These are phyloP conservation scores for Peucedramus taeniatus DNA, from an alignment of 2,113 vertebrate species.

Conservation along the genomic window DNA sequence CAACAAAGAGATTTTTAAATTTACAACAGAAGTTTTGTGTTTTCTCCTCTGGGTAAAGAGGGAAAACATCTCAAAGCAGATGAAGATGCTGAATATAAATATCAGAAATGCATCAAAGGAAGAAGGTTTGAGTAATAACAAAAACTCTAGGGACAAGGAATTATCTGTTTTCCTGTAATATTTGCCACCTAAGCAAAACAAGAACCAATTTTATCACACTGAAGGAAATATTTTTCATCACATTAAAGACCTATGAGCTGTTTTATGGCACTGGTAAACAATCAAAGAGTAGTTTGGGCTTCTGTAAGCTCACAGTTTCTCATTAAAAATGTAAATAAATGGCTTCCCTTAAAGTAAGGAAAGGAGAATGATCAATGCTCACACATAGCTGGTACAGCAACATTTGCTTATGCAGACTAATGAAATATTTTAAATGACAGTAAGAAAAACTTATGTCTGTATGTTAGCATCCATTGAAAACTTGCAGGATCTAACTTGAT, in stretches of 20 bases:
- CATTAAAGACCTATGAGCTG: neutral
- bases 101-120: conserved; percentile 14
- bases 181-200: neutral
- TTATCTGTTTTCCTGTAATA: neutral
- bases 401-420: neutral
- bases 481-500: neutral
- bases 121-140: neutral
- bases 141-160: neutral
- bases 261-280: neutral
- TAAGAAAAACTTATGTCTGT: neutral
- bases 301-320: neutral
- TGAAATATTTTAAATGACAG: neutral
- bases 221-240: neutral
- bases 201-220: neutral
- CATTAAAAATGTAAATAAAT: neutral
- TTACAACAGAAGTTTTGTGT: neutral
- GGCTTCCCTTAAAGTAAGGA: neutral
- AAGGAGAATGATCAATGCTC: neutral
- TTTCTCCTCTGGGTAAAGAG: neutral
- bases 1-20: neutral
- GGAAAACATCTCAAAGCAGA: neutral
- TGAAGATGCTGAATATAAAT: neutral
- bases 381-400: neutral
- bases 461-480: neutral
- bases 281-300: neutral